Base-by-base conservation (phyloP, 2,888 invertebrate species). In the Limnephilus rhombicus region DNA sequence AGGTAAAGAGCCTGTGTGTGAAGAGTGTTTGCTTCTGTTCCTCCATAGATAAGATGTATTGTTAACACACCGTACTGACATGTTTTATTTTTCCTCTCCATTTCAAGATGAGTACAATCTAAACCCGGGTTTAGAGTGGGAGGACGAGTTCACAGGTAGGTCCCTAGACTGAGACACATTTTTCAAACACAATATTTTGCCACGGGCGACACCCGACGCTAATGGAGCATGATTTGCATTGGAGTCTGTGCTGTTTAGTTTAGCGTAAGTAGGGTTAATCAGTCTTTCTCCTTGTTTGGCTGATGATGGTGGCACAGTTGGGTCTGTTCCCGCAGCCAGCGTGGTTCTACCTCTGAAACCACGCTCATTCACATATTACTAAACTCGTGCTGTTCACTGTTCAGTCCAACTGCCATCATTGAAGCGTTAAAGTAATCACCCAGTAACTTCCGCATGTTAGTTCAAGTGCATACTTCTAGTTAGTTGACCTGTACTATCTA, bases 101-200 rank as follows among this genome's bases (percentile, higher is more conserved):
- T 97, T 98, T 98, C 98, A 98, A 99, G 99, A 99, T 98, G 99
- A 99, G 97, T 99, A 99, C 98, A 98, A 99, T 98, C 98, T 99
- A 98, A 98, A 98, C 98, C 98, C 98, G 97, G 98, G 98, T 98
- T 98, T 99, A 98, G 99, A 99, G 97, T 99, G 99, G 99, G 99
- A 99, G 98, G 99, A 99, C 98, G 99, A 99, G 97, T 99, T 99
- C 97, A 98, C 99, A 99, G 99, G 99, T 99, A 99, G 98, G 99
- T 98, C 97, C 96, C 95, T 95, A 96, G 94, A 95, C 95, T 95
- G 96, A 95, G 95, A 95, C 95, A 95, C 53, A 41, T 94, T 95
- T 95, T 95, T 95, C 95, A 29, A 68, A 83, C 90, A 90, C 49
- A 31, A 90, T 89, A 89, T 86, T 95, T 95, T 95, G 95, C 96